These are phyloP conservation scores for Pseudorasbora parva DNA, from an alignment of 2,113 vertebrate species.

Conservation along the genomic window DNA sequence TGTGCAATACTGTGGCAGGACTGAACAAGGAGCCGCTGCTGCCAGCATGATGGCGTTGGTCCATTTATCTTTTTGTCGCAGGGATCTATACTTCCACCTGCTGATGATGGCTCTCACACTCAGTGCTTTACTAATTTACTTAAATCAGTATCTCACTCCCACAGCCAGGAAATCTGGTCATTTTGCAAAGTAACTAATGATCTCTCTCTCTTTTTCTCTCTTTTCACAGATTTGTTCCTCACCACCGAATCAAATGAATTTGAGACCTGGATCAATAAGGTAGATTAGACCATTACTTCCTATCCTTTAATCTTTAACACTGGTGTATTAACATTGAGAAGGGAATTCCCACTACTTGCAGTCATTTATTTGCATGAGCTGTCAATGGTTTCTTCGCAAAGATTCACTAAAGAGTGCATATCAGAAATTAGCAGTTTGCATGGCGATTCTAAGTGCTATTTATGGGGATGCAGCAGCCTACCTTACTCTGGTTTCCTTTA, in stretches of 20 bases:
- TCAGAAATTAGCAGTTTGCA: not conserved
- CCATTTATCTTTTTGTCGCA: not conserved
- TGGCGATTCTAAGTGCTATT: not conserved
- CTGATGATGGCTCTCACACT: not conserved
- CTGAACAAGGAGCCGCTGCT: not conserved
- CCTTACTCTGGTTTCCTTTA: not conserved
- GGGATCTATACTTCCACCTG: conserved; percentile 17
- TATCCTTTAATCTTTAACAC: not conserved
- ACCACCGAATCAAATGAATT: conserved; percentile 76
- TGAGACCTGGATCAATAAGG: conserved; percentile 84
- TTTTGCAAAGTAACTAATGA: conserved; percentile 20
- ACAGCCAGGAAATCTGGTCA: not conserved
- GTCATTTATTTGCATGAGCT: not conserved
- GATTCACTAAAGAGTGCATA: not conserved
- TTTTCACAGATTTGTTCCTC: conserved; percentile 83
- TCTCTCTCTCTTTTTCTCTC: conserved; percentile 41
- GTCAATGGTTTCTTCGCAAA: not conserved
- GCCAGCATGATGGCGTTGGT: not conserved
- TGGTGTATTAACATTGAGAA: not conserved
- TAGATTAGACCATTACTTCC: conserved; percentile 64
- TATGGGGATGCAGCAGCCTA: not conserved
- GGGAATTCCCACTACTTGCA: not conserved
- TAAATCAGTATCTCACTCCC: not conserved
- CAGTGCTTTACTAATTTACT: not conserved
- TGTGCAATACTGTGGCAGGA: not conserved